Evolutionary conservation across 2,888 invertebrate species (phyloP).

Genomic region (Calliscelio sp.): DNA sequence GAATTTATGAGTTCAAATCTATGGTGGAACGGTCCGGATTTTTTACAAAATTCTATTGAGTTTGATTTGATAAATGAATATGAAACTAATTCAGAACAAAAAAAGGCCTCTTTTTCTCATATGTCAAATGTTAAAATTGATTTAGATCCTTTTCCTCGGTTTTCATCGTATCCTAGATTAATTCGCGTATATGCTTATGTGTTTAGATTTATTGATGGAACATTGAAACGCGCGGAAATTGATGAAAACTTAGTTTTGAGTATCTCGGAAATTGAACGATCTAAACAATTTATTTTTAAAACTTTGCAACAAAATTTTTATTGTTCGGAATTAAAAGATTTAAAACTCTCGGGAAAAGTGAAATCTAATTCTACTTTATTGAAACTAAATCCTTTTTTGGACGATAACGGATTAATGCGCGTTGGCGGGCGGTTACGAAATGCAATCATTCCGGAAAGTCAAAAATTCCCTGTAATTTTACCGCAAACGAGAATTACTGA

Average conservation of each 20-base stretch:
- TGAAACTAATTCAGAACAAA: constrained; percentile 4
- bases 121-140: background rate
- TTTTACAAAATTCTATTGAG: background rate
- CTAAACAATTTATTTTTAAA: too few relatives aligned
- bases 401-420: background rate
- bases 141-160: background rate
- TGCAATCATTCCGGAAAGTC: background rate
- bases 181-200: background rate
- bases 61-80: background rate
- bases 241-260: too few relatives aligned
- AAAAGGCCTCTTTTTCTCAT: constrained; percentile 1
- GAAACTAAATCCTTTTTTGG: background rate
- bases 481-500: background rate
- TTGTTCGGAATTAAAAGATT: background rate
- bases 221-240: too few relatives aligned
- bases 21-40: constrained; percentile 23
- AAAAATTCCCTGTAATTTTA: background rate
- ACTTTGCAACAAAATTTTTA: too few relatives aligned
- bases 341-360: background rate
- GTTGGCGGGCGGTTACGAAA: constrained; percentile 14
- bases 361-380: background rate
- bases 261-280: too few relatives aligned
- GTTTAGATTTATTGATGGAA: background rate
- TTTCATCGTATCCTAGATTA: background rate
- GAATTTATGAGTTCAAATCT: constrained; percentile 2